Evolutionary conservation across 1,140 invertebrate genomes (phyloP), one percentile per base, ranked within the genome.

Genomic region (Eriocheir sinensis): DNA sequence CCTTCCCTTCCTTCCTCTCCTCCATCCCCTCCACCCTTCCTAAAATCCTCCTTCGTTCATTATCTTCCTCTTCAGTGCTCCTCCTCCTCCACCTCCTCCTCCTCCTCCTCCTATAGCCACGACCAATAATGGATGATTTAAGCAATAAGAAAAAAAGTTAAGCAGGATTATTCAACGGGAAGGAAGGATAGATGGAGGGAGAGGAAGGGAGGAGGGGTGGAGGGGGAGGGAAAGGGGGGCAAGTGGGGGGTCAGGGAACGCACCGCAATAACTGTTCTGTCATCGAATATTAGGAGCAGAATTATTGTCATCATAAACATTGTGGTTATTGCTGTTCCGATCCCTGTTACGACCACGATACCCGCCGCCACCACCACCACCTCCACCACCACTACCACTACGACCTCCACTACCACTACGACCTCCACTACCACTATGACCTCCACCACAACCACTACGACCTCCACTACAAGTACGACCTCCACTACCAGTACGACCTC

Each of bases 41-140:
- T 30, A 41, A 21, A 36, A 36, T 90, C 34, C 2, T 40, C 34
- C 12, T 40, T 17, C 9, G 83, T 9, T 17, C 40, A 83, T 83
- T 86, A 85, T 41, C 12, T 15, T 86, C 32, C 83, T 86, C 81
- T n/a, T n/a, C n/a, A n/a, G n/a, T n/a, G n/a, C 83, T 86, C 83
- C 40, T 86, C 36, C 83, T 41, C 27, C 40, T 86, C 81, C 81
- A 30, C 53, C 44, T 48, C 44, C 4, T 48, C 44, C 15, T 48
- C 44, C 44, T 6, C 44, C 44, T 48, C 53, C 53, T 15, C 21
- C 53, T n/a, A n/a, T n/a, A n/a, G n/a, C n/a, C n/a, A n/a, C n/a
- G n/a, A 60, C 60, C n/a, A 72, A 72, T 72, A 72, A 72, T n/a
- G 60, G 60, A 72, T 72, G 60, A 72, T 72, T 72, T 72, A n/a